A percentile compares a stretch with the other conserved stretches of the same genome.
These are phyloP conservation scores for Apotomis turbidana DNA, from an alignment of 2,888 invertebrate species.

Conservation along the genomic window DNA sequence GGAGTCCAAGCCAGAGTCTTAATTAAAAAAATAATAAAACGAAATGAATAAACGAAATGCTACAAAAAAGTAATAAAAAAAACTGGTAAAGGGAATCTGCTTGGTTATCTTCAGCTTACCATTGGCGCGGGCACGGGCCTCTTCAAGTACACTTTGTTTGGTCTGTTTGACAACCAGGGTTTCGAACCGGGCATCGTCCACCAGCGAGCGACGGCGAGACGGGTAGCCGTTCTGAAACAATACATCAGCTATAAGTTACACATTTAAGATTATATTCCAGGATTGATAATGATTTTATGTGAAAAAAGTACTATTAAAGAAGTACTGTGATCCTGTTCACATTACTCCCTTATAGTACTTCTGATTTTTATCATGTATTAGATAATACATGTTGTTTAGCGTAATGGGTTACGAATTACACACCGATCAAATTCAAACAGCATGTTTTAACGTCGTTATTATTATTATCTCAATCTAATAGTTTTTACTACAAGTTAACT, in stretches of 20 bases:
- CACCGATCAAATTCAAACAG: too few relatives aligned
- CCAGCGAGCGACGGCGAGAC: constrained; percentile 96
- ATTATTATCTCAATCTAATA: too few relatives aligned
- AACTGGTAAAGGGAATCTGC: constrained; percentile 23
- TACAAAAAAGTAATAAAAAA: constrained; percentile 47
- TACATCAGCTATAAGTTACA: constrained; percentile 10
- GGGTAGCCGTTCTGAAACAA: constrained; percentile 97
- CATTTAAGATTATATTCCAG: too few relatives aligned
- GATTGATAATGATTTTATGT: too few relatives aligned
- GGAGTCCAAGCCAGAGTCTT: constrained; percentile 87
- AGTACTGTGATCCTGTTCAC: too few relatives aligned
- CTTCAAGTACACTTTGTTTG: constrained; percentile 95
- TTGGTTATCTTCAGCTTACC: constrained; percentile 81
- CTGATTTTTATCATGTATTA: too few relatives aligned
- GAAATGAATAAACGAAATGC: constrained; percentile 46
- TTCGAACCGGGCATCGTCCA: constrained; percentile 99
- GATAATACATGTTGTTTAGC: too few relatives aligned
- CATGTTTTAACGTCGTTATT: too few relatives aligned
- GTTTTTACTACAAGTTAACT: not conserved
- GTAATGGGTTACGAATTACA: too few relatives aligned
- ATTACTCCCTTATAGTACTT: too few relatives aligned
- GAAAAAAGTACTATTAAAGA: too few relatives aligned
- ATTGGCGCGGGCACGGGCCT: constrained; percentile 94
- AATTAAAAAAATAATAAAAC: constrained; percentile 53
- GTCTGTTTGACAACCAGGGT: constrained; percentile 97